Conservation (phyloP, 92 coral and sea anemone species). For the Parazoanthus atlanticus region DNA sequence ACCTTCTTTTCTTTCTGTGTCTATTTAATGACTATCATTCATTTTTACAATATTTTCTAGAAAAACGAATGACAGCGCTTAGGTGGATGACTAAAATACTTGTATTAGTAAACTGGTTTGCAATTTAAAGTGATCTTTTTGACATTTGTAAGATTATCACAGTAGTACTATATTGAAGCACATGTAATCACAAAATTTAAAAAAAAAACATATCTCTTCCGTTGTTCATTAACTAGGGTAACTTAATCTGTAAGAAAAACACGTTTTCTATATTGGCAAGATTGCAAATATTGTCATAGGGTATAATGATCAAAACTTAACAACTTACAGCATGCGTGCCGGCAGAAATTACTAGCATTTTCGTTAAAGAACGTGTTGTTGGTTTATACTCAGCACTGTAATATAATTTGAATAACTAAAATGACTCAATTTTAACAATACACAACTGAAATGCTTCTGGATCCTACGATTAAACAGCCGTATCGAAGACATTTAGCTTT, state of each 20-base stretch:
- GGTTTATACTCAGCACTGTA: background rate
- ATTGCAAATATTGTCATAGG: no score
- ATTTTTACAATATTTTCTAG: no score
- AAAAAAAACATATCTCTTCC: no score
- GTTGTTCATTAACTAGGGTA: background rate
- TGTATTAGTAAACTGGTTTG: no score
- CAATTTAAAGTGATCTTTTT: no score
- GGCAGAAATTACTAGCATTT: background rate
- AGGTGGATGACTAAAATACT: background rate
- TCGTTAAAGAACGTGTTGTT: background rate
- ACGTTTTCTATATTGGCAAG: no score
- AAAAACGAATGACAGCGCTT: background rate
- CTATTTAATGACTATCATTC: background rate
- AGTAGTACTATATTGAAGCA: background rate
- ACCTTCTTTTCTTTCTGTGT: background rate
- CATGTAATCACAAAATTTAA: background rate
- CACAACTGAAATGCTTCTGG: background rate
- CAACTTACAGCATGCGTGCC: no score
- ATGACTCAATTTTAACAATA: background rate
- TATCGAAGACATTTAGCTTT: background rate
- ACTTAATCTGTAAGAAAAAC: background rate
- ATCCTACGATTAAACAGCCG: background rate
- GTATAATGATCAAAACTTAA: no score
- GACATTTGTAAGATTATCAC: no score
- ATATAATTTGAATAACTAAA: background rate